Evolutionary conservation across 2,113 vertebrate genomes (phyloP).

Genomic region (Pristiophorus japonicus): DNA sequence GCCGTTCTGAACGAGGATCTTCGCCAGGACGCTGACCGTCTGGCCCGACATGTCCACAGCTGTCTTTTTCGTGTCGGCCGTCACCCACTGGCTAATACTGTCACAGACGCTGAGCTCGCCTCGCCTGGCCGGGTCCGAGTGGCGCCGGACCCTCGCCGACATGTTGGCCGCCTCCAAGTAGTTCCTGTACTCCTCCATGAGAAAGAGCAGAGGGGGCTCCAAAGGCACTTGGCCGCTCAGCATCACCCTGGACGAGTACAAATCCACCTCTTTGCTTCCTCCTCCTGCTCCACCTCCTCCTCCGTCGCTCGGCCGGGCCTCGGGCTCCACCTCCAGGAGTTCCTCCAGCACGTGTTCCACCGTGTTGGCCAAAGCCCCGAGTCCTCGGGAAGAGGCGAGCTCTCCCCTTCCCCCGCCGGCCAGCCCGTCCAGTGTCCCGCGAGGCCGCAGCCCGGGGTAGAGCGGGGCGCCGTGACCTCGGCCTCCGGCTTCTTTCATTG

Average conservation of each 20-base stretch:
- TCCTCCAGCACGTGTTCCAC: constrained; percentile 97
- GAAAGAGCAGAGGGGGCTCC: constrained; percentile 97
- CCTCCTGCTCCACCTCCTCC: not conserved
- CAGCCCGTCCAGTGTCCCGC: constrained; percentile 82
- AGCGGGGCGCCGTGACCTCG: constrained; percentile 89
- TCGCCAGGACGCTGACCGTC: constrained; percentile 94
- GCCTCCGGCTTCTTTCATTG: constrained; percentile 87
- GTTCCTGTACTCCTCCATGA: constrained; percentile 99
- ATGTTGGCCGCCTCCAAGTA: constrained; percentile 98
- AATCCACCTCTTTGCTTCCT: constrained; percentile 86
- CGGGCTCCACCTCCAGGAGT: constrained; percentile 77
- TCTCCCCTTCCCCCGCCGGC: constrained; percentile 48
- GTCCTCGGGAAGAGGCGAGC: constrained; percentile 44
- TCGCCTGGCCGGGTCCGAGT: constrained; percentile 89
- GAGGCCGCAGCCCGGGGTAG: constrained; percentile 84
- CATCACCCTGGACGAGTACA: constrained; percentile 93
- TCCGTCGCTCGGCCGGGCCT: constrained; percentile 62
- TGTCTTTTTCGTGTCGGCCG: constrained; percentile 97
- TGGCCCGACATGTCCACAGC: constrained; percentile 99
- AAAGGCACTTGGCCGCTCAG: constrained; percentile 99
- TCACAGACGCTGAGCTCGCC: constrained; percentile 97
- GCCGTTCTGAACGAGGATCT: constrained; percentile 94
- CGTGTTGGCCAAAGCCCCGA: constrained; percentile 85
- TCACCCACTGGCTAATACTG: constrained; percentile 99
- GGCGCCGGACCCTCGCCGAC: constrained; percentile 96